A percentile compares a stretch with the other conserved stretches of the same genome.
Evolutionary conservation across 2,888 invertebrate species (phyloP).

Genomic region (Parthenolecanium corni): DNA sequence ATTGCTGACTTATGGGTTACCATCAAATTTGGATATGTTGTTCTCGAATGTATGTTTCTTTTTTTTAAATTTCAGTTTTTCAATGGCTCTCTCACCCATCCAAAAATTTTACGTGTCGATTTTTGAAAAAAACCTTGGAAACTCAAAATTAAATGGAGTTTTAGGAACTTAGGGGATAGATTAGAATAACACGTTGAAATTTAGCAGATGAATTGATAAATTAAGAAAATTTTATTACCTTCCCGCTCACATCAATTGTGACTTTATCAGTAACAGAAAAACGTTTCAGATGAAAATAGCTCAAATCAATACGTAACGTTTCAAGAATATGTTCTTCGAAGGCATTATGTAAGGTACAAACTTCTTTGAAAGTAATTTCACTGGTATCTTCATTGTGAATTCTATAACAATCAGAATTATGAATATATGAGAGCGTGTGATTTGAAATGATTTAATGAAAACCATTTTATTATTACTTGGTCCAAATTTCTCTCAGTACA

Average conservation of each 20-base stretch:
- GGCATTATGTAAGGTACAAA: background rate
- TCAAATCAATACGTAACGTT: conserved; percentile 15
- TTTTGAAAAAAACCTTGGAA: too few relatives aligned
- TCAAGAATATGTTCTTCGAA: conserved; percentile 11
- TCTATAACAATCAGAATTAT: background rate
- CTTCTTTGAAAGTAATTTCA: conserved; percentile 7
- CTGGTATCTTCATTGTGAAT: background rate
- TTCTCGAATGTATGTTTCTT: too few relatives aligned
- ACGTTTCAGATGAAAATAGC: conserved; percentile 14
- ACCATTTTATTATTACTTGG: background rate
- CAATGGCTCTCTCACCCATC: too few relatives aligned
- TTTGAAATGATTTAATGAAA: background rate
- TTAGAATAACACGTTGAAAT: too few relatives aligned
- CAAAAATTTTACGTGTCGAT: too few relatives aligned
- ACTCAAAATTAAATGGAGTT: too few relatives aligned
- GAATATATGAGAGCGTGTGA: background rate
- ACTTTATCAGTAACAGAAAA: conserved; percentile 18
- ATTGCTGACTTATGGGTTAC: too few relatives aligned
- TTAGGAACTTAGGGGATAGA: too few relatives aligned
- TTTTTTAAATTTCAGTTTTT: too few relatives aligned
- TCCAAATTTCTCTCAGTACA: background rate
- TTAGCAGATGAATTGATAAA: too few relatives aligned
- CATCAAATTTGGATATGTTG: too few relatives aligned
- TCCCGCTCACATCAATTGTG: conserved; percentile 25
- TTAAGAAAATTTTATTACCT: conserved; percentile 13